Conservation (phyloP, 2,113 vertebrate species). For the Spea bombifrons region DNA sequence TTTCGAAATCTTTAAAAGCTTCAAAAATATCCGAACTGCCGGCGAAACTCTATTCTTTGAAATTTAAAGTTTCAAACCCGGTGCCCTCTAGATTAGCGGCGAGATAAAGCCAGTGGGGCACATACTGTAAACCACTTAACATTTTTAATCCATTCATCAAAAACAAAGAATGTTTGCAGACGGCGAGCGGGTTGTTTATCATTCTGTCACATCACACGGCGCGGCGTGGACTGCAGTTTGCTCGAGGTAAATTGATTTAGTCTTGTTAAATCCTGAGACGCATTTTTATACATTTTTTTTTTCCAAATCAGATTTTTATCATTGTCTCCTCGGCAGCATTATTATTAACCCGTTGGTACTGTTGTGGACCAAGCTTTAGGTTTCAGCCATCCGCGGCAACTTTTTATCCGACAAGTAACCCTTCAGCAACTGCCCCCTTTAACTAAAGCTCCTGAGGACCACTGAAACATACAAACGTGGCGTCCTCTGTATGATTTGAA, state of each 20-base stretch:
- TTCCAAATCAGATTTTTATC: constrained; percentile 23
- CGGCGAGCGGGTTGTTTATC: constrained; percentile 36
- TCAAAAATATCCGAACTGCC: too few relatives aligned
- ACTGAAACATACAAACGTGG: too few relatives aligned
- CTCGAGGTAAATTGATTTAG: constrained; percentile 38
- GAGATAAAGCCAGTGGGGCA: constrained; percentile 3
- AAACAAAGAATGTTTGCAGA: constrained; percentile 28
- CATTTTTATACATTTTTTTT: background rate
- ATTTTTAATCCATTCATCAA: constrained; percentile 35
- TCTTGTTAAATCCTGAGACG: constrained; percentile 28
- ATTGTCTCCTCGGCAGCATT: constrained; percentile 13
- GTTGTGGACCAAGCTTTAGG: too few relatives aligned
- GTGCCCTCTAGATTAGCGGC: constrained; percentile 9
- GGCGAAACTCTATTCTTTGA: background rate
- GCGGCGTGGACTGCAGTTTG: constrained; percentile 16
- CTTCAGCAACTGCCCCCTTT: too few relatives aligned
- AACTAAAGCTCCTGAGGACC: too few relatives aligned
- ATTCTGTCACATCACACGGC: constrained; percentile 34
- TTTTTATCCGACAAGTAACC: too few relatives aligned
- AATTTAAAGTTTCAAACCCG: background rate
- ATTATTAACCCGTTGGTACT: background rate
- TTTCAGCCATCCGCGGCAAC: too few relatives aligned
- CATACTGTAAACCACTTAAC: constrained; percentile 24
- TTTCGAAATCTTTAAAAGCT: too few relatives aligned
- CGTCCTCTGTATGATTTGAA: too few relatives aligned